A percentile compares a stretch with the other conserved stretches of the same genome.
Conservation (phyloP, 2,113 vertebrate genomes). For the Eira barbara region DNA sequence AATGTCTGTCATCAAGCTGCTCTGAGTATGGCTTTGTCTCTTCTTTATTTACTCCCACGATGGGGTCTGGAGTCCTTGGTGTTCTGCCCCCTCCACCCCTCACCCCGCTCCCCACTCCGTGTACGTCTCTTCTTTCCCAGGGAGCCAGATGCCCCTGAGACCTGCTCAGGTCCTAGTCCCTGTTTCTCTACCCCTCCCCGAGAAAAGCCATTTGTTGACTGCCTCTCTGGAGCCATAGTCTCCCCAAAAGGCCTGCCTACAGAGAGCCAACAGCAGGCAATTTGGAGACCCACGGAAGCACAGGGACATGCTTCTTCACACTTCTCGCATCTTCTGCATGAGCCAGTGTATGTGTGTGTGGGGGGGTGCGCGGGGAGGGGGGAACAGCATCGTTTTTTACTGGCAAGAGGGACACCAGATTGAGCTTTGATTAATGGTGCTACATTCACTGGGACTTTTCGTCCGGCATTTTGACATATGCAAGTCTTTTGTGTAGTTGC, state of each 20-base stretch:
- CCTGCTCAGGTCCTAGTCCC: background rate
- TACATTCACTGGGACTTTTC: constrained; percentile 66
- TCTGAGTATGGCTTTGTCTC: constrained; percentile 66
- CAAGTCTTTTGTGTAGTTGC: constrained; percentile 80
- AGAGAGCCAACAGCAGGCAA: constrained; percentile 71
- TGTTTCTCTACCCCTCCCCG: background rate
- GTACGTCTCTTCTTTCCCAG: background rate
- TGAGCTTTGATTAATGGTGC: constrained; percentile 75
- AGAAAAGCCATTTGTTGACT: background rate
- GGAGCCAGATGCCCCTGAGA: background rate
- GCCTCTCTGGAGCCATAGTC: constrained; percentile 46
- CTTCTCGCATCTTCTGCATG: constrained; percentile 65
- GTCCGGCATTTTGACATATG: constrained; percentile 78
- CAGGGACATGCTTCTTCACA: constrained; percentile 72
- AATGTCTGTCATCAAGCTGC: constrained; percentile 63
- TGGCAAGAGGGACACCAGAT: constrained; percentile 78
- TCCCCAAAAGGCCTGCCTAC: constrained; percentile 46
- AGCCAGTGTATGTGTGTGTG: constrained; percentile 57
- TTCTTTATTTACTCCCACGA: constrained; percentile 68
- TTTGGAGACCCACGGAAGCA: constrained; percentile 71
- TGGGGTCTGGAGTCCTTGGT: constrained; percentile 49
- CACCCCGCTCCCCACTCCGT: background rate
- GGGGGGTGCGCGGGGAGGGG: constrained; percentile 56
- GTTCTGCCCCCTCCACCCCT: background rate
- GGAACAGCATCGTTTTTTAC: constrained; percentile 73